Evolutionary conservation across 2,888 invertebrate species (phyloP).

Genomic region (Melanchra persicariae): DNA sequence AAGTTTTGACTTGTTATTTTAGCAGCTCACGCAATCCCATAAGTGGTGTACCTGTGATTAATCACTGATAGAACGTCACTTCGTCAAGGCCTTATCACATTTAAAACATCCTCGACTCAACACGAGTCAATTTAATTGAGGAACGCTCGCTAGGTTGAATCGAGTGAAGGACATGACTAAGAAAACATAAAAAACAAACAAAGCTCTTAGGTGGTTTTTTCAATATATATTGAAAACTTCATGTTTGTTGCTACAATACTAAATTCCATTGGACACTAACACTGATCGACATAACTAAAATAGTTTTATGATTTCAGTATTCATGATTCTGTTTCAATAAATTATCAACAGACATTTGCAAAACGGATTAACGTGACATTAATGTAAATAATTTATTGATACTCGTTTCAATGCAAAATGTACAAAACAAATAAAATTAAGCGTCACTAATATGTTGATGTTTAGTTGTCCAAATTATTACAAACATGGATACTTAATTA

Average conservation of each 20-base stretch:
- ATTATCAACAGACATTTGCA: conserved; percentile 8
- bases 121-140: not conserved
- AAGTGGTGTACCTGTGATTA: not conserved
- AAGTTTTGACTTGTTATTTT: no score
- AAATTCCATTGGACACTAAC: not conserved
- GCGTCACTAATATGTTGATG: not conserved
- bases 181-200: not conserved
- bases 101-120: not conserved
- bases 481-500: conserved; percentile 3
- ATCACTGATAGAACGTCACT: not conserved
- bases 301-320: conserved; percentile 7
- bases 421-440: conserved; percentile 33
- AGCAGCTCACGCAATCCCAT: no score
- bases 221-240: no score
- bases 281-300: not conserved
- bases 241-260: not conserved
- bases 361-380: conserved; percentile 12
- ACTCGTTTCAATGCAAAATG: conserved; percentile 13
- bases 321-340: not conserved
- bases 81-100: not conserved
- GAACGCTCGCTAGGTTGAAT: not conserved
- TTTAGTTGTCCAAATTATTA: conserved; percentile 5
- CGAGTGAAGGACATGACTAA: not conserved
- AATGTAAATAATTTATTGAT: conserved; percentile 13
- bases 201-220: not conserved